Evolutionary conservation across 2,888 invertebrate species (phyloP), one percentile per base, ranked within the genome.

Genomic region (Agrotis puta): DNA sequence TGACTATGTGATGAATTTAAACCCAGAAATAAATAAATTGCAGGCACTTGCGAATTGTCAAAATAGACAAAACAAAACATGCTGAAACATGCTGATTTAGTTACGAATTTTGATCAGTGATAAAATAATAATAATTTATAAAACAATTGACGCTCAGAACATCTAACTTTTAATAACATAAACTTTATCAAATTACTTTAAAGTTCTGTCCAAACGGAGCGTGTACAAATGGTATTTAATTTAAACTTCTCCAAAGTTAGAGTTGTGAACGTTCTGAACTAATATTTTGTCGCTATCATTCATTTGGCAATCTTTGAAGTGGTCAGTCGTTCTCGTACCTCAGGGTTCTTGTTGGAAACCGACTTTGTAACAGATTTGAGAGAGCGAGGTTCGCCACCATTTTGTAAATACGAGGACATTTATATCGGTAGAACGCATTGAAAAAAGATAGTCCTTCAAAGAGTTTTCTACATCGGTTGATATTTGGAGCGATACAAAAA

Each of bases 361-460:
- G 83, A 88, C 85, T 88, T 86, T 82, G 85, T 67, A 87, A 82
- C 87, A 86, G 85, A 87, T 87, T 87, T 83, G 68, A 81, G 73
- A 48, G 59, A 16, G 51, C 22, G 47, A 56, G 43, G 65, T 20
- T 71, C 20, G 14, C 63, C 22, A 58, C 7, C 16, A 11, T 64
- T 72, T 70, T 22, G 24, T 18, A 14, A 39, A 39, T 47, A 27
- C 9, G 3, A 18, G 70, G 74, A 70, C 7, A 39, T 45, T 33
- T 33, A 24, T 74, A 24, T 74, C 2, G 7, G 11, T 2, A 39
- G 1, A 51, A 22, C 14, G 6, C 16, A 14, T 16, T 48, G 0
- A 22, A 24, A 48, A 24, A 2, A 1, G 1, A 27, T 0, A 7
- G 13, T 20, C 9, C 3, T 14, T 20, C 2, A 47, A 18, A 45